Conservation (phyloP, 1,140 invertebrate genomes). For the Alviniconcha marisindica region DNA sequence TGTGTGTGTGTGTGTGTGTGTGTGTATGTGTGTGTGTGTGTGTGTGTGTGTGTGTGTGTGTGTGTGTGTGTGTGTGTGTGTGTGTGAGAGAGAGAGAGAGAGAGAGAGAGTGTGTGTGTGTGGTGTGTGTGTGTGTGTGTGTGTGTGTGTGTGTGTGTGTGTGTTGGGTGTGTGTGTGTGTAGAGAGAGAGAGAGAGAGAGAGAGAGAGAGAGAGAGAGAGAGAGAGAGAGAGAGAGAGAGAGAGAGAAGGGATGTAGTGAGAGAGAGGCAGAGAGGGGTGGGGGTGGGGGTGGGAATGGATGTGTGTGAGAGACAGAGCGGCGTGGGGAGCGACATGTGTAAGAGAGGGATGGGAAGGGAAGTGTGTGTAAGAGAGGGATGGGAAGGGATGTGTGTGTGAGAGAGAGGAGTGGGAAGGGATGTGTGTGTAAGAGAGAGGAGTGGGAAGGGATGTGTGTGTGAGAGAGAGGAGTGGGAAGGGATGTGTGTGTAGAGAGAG, state of each 20-base stretch:
- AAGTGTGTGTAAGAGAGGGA: background rate
- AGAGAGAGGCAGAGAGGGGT: background rate
- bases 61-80: too few species aligned
- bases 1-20: too few species aligned
- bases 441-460: too few species aligned
- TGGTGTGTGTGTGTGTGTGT: background rate
- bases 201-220: background rate
- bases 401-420: too few species aligned
- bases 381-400: too few species aligned
- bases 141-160: too few species aligned
- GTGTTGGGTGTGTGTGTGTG: background rate
- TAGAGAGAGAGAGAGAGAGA: background rate
- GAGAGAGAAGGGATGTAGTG: background rate
- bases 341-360: background rate
- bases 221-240: background rate
- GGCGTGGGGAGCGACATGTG: background rate
- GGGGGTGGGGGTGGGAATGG: background rate
- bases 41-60: too few species aligned
- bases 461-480: too few species aligned
- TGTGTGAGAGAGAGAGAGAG: background rate
- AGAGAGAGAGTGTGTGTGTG: background rate
- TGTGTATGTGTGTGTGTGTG: too few species aligned
- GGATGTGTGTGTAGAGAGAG: too few species aligned
- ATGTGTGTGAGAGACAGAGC: background rate
- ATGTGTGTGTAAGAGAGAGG: too few species aligned